These are phyloP conservation scores for Eutrigla gurnardus DNA, from an alignment of 2,797 vertebrate genomes.

Conservation along the genomic window DNA sequence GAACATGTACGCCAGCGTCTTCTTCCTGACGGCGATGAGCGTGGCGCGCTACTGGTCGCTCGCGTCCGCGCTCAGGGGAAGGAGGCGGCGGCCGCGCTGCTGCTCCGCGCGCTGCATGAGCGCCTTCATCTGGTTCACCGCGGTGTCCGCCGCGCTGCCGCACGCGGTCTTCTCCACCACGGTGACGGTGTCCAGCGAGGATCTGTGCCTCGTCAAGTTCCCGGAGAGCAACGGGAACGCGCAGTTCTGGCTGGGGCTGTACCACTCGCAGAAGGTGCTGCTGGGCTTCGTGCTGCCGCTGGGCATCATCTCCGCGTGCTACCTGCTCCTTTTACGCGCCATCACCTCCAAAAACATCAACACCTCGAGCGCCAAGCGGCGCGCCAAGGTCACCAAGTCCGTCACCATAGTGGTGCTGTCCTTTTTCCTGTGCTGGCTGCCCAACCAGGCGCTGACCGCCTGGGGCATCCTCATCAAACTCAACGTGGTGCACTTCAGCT, in stretches of 20 bases:
- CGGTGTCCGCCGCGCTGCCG: slow-evolving; percentile 89
- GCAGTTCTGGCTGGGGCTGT: slow-evolving; percentile 94
- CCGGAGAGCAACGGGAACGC: slow-evolving; percentile 85
- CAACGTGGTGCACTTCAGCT: slow-evolving; percentile 91
- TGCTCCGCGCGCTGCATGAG: slow-evolving; percentile 86
- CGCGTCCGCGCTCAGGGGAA: slow-evolving; percentile 89
- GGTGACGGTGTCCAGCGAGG: slow-evolving; percentile 87
- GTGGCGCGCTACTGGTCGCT: slow-evolving; percentile 92
- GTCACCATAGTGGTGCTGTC: slow-evolving; percentile 95
- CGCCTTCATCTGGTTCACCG: slow-evolving; percentile 87
- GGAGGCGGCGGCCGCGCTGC: slow-evolving; percentile 64
- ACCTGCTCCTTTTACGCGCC: slow-evolving; percentile 91
- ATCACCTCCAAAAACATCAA: slow-evolving; percentile 87
- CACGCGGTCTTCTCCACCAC: slow-evolving; percentile 94
- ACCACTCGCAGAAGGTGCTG: slow-evolving; percentile 94
- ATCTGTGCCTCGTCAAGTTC: slow-evolving; percentile 93
- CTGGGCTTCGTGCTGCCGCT: slow-evolving; percentile 92
- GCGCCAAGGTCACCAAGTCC: slow-evolving; percentile 93
- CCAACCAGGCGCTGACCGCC: slow-evolving; percentile 93
- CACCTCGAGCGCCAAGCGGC: slow-evolving; percentile 86
- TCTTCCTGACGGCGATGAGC: slow-evolving; percentile 97
- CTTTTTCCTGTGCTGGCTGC: slow-evolving; percentile 97
- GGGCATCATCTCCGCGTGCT: slow-evolving; percentile 88
- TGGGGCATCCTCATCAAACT: slow-evolving; percentile 97
- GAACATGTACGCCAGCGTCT: slow-evolving; percentile 99